phyloP scores from a whole-genome alignment of 30 jellyfish, hydroid and myxozoan species.

The Sanderia malayensis region DNA sequence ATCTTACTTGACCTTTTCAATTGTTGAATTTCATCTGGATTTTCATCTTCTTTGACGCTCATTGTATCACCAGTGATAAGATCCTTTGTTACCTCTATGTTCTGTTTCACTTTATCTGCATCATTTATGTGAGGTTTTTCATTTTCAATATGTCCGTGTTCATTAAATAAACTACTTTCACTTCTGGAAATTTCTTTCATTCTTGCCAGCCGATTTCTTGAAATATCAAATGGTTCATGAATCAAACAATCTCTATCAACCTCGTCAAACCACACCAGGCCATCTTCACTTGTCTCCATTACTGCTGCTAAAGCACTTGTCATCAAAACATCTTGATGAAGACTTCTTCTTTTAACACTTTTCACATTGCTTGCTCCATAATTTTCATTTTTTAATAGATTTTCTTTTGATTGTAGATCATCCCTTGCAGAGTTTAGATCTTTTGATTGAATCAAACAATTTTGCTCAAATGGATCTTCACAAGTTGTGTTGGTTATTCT shows the following conservation, averaged over 20 bases:
- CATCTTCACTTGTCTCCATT: slow-evolving; percentile 72
- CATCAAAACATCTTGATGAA: slow-evolving; percentile 63
- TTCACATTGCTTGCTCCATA: neutral
- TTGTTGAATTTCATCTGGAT: slow-evolving; percentile 5
- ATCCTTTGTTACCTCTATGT: neutral
- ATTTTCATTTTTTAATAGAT: neutral
- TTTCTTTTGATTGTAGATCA: neutral
- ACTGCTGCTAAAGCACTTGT: slow-evolving; percentile 85
- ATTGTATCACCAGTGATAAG: neutral
- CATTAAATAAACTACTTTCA: slow-evolving; percentile 71
- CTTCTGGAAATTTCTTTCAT: slow-evolving; percentile 83
- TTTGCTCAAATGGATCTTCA: too few species aligned
- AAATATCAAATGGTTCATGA: slow-evolving; percentile 46
- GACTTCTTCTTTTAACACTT: slow-evolving; percentile 29
- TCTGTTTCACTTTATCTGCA: slow-evolving; percentile 1
- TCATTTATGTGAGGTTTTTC: slow-evolving; percentile 4
- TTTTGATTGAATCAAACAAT: too few species aligned
- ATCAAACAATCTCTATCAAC: slow-evolving; percentile 34
- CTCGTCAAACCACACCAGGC: slow-evolving; percentile 71
- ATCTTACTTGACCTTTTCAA: slow-evolving; percentile 40
- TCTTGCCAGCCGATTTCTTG: slow-evolving; percentile 58
- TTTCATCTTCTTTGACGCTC: slow-evolving; percentile 1
- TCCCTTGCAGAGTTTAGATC: too few species aligned
- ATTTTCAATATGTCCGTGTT: slow-evolving; percentile 44
- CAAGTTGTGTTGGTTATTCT: too few species aligned